Conservation (phyloP, 1,140 invertebrate species). For the Pogonomyrmex californicus region DNA sequence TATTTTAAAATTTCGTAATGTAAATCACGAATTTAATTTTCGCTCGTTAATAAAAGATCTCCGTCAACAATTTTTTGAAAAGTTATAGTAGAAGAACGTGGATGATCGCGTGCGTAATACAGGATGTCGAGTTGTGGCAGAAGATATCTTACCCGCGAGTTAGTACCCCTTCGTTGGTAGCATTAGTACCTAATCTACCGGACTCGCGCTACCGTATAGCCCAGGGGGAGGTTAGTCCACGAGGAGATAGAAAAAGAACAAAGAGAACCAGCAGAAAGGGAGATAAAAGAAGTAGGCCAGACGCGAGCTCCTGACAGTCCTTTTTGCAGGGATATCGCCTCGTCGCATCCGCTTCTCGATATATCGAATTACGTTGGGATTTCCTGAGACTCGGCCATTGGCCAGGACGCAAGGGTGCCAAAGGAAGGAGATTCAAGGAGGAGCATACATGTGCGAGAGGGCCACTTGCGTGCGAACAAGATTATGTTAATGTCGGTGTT, state of each 20-base stretch:
- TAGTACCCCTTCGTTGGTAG: constrained; percentile 67
- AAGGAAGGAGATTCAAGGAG: constrained; percentile 73
- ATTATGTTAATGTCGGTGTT: constrained; percentile 78
- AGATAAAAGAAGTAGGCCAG: constrained; percentile 50
- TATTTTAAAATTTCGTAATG: neutral
- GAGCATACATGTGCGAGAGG: constrained; percentile 63
- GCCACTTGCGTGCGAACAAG: constrained; percentile 77
- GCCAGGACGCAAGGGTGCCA: constrained; percentile 66
- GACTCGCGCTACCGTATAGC: constrained; percentile 75
- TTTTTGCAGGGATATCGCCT: constrained; percentile 66
- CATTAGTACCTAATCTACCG: constrained; percentile 73
- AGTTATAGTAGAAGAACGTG: constrained; percentile 19
- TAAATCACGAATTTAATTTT: neutral
- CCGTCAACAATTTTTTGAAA: neutral
- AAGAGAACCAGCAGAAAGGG: constrained; percentile 44
- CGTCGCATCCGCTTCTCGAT: constrained; percentile 52
- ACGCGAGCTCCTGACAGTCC: constrained; percentile 1
- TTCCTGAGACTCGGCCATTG: constrained; percentile 71
- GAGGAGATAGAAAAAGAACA: constrained; percentile 48
- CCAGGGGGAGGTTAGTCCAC: neutral
- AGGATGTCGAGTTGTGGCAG: constrained; percentile 70
- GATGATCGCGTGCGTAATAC: constrained; percentile 74
- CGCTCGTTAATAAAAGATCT: neutral
- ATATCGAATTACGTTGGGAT: constrained; percentile 77
- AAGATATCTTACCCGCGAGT: constrained; percentile 74